Evolutionary conservation across 2,797 vertebrate genomes (phyloP), one percentile per base, ranked within the genome.

Genomic region (Gastrophryne carolinensis): DNA sequence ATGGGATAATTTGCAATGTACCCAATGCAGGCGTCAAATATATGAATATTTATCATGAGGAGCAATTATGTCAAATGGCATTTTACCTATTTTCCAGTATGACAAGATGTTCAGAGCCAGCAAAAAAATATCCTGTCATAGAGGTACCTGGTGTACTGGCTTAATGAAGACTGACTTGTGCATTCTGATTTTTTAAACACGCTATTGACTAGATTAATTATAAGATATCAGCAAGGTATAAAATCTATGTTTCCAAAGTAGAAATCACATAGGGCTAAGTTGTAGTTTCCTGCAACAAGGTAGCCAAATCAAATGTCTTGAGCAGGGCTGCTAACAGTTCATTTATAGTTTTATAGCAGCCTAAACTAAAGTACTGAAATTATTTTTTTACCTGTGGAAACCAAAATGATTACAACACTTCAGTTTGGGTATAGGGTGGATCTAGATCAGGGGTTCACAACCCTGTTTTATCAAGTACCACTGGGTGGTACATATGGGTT

Each of bases 1-100:
- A 57, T 35, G 52, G 75, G 58, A 47, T 65, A 64, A 65, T 76
- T 86, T 73, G 84, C 76, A 61, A 21, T 19, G 60, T 17, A n/a
- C 61, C 65, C 50, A 32, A 65, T 44, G 53, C 35, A 65, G 37
- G 56, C 57, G 61, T 73, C 61, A 73, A 56, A 32, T 41, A 47
- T 56, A 57, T 56, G 61, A 64, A 73, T 73, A 47, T 73, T 73
- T 73, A 73, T 73, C 37, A 65, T 39, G 50, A 73, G 72, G 57
- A 62, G 50, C 61, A 73, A 73, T 73, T 73, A 73, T 65, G 61
- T 54, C 62, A 62, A 73, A 52, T 41, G 52, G 72, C 62, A 44
- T 65, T 64, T 54, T 65, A 65, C 72, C 37, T n/a, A 9, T 57
- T 56, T 73, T 56, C 37, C 37, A 47, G 35, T 52, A 47, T 27